Evolutionary conservation across 2,888 invertebrate genomes (phyloP).

Genomic region (Platerodrilus igneus): DNA sequence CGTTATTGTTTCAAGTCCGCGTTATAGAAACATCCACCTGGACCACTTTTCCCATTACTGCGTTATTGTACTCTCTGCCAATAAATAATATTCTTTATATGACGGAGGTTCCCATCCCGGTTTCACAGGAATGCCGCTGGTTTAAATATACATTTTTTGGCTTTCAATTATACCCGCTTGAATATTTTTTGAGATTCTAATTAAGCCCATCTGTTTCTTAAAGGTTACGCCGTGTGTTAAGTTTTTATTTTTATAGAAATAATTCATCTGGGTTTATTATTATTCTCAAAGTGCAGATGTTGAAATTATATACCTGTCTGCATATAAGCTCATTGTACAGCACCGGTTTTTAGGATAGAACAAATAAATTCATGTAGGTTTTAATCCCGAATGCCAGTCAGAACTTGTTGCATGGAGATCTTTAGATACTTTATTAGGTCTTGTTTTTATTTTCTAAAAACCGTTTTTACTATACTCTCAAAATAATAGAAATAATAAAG

Average conservation of each 20-base stretch:
- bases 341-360: no score
- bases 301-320: no score
- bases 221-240: slow-evolving; percentile 33
- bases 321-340: no score
- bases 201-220: slow-evolving; percentile 43
- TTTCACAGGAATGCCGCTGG: slow-evolving; percentile 26
- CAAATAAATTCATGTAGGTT: no score
- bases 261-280: slow-evolving; percentile 15
- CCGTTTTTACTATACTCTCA: no score
- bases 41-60: slow-evolving; percentile 42
- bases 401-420: no score
- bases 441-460: no score
- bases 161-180: slow-evolving; percentile 40
- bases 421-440: no score
- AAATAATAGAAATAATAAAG: no score
- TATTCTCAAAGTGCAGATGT: slow-evolving; percentile 9
- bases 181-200: slow-evolving; percentile 41
- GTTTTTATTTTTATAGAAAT: slow-evolving; percentile 16
- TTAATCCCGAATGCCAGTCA: no score
- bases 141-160: slow-evolving; percentile 37
- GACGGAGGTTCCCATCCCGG: slow-evolving; percentile 38
- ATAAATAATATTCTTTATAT: slow-evolving; percentile 50
- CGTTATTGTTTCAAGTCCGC: slow-evolving; percentile 19
- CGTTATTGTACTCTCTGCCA: slow-evolving; percentile 47
- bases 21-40: slow-evolving; percentile 17